Evolutionary conservation across 23 tunicate species (phyloP).

Genomic region (Trididemnum clinides): DNA sequence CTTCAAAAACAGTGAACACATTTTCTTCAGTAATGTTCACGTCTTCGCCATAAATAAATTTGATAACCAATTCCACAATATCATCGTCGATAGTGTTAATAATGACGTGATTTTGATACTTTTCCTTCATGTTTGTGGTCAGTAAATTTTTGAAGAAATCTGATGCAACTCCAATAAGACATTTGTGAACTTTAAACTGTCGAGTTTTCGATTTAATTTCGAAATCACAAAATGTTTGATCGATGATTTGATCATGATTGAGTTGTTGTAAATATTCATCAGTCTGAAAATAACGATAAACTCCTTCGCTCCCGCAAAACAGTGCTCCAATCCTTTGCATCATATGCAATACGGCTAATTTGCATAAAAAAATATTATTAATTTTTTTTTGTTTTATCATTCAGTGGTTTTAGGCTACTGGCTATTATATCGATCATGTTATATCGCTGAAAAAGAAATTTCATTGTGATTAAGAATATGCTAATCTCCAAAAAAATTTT

Average conservation of each 20-base stretch:
- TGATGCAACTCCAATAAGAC: not conserved
- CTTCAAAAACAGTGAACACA: not conserved
- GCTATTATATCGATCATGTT: too few relatives aligned
- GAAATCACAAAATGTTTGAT: conserved; percentile 5
- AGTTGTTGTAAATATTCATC: not conserved
- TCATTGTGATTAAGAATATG: too few relatives aligned
- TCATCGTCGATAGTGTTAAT: not conserved
- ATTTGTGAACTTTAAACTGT: conserved; percentile 11
- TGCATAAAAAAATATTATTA: too few relatives aligned
- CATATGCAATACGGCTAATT: too few relatives aligned
- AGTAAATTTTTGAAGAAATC: not conserved
- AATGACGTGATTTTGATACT: not conserved
- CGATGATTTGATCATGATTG: not conserved
- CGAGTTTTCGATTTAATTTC: not conserved
- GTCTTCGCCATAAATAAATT: not conserved
- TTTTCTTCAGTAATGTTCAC: not conserved
- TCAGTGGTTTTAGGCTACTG: too few relatives aligned
- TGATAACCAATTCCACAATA: not conserved
- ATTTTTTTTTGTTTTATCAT: too few relatives aligned
- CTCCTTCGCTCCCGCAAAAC: too few relatives aligned
- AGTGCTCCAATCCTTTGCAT: too few relatives aligned
- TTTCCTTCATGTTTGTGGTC: not conserved
- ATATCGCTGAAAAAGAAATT: too few relatives aligned
- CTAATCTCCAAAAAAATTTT: too few relatives aligned
- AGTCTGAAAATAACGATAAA: too few relatives aligned